Base-by-base conservation (phyloP, 2,113 vertebrate genomes). In the Psammodynastes pulverulentus region DNA sequence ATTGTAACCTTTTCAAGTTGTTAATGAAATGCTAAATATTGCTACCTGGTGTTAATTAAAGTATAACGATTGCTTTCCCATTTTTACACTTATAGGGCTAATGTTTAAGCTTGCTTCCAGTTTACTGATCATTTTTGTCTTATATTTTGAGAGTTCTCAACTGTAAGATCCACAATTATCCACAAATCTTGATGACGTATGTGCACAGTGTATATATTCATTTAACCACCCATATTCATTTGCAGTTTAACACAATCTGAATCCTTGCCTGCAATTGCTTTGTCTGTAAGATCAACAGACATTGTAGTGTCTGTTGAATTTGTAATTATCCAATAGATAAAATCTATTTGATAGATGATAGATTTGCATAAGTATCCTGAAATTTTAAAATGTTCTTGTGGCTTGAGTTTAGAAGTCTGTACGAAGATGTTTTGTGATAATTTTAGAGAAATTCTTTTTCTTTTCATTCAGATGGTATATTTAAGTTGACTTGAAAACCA, bases 401-500 rank as follows among this genome's bases (percentile, higher is more conserved):
- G 10, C 24, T 86, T 62, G 24, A 46, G 5, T 62, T 91, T 49
- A 58, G 10, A 49, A 10, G n/a, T n/a, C 43, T 13, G 9, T 84
- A 54, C 21, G 49, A 90, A 8, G 24, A n/a, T 46, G 24, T 43
- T 48, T 46, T 88, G 19, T 3, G 46, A 9, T 56, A 0, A 43
- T 84, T 93, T 92, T 39, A 21, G 26, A 79, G 0, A 0, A 89
- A 94, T 52, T 29, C 84, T 6, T 21, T 19, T 3, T 19, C 23
- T 1, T 9, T 0, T 10, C 17, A 54, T 84, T 90, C n/a, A 84
- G 34, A 17, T 0, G 7, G 62, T 84, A 26, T 52, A 93, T 85
- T 85, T 53, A 88, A 51, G 48, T 56, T 92, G 79, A n/a, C 23
- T 26, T 90, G 91, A 49, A 88, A 15, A 92, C 24, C 34, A 92